phyloP scores from a whole-genome alignment of 2,113 vertebrate species.

The Phylloscopus whistleri region DNA sequence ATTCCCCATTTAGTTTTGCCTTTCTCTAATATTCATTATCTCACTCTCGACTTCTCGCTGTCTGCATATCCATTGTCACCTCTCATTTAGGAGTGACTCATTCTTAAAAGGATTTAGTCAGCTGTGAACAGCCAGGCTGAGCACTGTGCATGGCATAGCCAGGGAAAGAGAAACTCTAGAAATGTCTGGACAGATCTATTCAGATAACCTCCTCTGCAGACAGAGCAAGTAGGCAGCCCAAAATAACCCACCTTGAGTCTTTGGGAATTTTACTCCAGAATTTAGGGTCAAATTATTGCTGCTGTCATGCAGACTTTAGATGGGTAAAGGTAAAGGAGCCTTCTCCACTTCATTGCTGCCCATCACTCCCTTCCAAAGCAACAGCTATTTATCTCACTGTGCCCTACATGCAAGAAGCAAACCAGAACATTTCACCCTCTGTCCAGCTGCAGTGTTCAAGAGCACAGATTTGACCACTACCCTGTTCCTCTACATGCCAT shows the following conservation, averaged over 20 bases:
- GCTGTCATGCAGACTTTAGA: background rate
- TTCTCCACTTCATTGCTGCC: background rate
- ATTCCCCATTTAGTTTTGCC: slow-evolving; percentile 9
- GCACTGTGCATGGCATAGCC: background rate
- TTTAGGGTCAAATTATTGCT: background rate
- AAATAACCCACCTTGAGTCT: background rate
- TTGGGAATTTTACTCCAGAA: background rate
- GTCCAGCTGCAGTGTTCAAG: background rate
- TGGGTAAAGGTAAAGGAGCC: background rate
- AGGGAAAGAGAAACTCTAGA: background rate
- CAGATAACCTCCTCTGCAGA: background rate
- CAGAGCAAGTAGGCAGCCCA: background rate
- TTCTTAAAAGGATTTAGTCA: slow-evolving; percentile 59
- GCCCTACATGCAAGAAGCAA: background rate
- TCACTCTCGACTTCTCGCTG: slow-evolving; percentile 21
- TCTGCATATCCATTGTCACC: slow-evolving; percentile 47
- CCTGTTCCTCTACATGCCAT: background rate
- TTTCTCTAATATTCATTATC: slow-evolving; percentile 41
- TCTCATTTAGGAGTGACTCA: slow-evolving; percentile 47
- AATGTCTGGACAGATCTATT: slow-evolving; percentile 31
- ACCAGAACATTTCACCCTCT: background rate
- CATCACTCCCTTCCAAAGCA: background rate
- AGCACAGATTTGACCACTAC: background rate
- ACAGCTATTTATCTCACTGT: background rate
- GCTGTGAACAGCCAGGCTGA: slow-evolving; percentile 37